Percentiles rank a stretch among this genome's conserved stretches.
These are phyloP conservation scores for Capricornis sumatraensis DNA, from an alignment of 2,113 vertebrate genomes.

Conservation along the genomic window DNA sequence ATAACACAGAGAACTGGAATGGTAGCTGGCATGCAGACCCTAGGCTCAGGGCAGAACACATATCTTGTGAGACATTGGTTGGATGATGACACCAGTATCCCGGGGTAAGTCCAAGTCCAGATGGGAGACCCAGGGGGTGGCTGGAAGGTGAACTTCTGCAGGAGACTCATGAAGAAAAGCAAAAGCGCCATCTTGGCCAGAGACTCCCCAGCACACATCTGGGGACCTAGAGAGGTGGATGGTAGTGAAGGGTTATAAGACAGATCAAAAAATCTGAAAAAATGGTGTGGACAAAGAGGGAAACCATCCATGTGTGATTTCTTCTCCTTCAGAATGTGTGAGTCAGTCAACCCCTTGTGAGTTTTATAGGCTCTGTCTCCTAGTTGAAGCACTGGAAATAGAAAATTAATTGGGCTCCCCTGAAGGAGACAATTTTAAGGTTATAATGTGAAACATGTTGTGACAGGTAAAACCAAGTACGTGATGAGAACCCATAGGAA, in stretches of 20 bases:
- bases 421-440: neutral
- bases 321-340: neutral
- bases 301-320: neutral
- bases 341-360: neutral
- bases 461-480: neutral
- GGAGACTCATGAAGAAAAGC: conserved; percentile 78
- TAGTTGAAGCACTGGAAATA: neutral
- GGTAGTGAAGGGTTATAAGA: rapidly evolving
- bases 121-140: conserved; percentile 70
- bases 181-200: conserved; percentile 81
- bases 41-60: conserved; percentile 51
- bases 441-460: neutral
- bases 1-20: neutral
- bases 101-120: conserved; percentile 75
- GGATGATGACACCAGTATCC: conserved; percentile 43
- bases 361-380: neutral
- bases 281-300: neutral
- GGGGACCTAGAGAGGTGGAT: conserved; percentile 54
- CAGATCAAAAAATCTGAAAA: neutral
- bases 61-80: conserved; percentile 63
- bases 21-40: neutral
- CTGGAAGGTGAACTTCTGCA: conserved; percentile 77
- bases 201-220: conserved; percentile 73
- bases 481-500: neutral
- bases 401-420: neutral